Evolutionary conservation across 2,888 invertebrate species (phyloP), one percentile per base, ranked within the genome.

Genomic region (Habroteleia sp.): DNA sequence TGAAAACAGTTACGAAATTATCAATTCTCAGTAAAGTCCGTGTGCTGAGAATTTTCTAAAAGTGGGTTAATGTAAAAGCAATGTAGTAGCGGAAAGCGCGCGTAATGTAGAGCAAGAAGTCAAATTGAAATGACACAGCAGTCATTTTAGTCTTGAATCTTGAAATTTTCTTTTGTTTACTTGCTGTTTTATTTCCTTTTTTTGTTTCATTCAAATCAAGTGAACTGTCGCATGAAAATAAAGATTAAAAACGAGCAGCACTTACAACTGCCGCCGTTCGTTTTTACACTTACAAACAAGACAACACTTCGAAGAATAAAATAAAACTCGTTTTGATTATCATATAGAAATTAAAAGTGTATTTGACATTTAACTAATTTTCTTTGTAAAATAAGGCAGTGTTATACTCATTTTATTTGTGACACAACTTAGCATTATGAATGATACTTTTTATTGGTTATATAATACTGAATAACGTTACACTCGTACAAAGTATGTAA

Each of bases 1-100:
- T 60, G 60, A n/a, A 35, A 65, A 50, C 56, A 56, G 27, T 41
- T 31, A 29, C 48, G 41, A 50, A 72, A 65, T 72, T 72, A 72
- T 72, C 63, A 56, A 63, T 77, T 27, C 62, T 46, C 60, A 63
- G 46, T 46, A 31, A 31, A 41, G 54, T 39, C 50, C 37, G 63
- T 8, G 46, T 16, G 14, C 50, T 58, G 50, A 13, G 56, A 63
- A 65, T 42, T 60, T 42, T 41, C 42, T 35, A 31, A 44, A 52
- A 74, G 65, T 66, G 62, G 74, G 74, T 71, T 71, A 71, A 71
- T 71, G 74, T 62, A 66, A 54, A 68, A 74, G 74, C 66, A 54
- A 74, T 66, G 54, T 74, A 66, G 60, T 44, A 50, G 65, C 41
- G 46, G 52, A 44, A 52, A 33, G 39, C 27, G 54, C 58, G 52